A percentile compares a stretch with the other conserved stretches of the same genome.
Conservation (phyloP, 2,113 vertebrate genomes). For the Bos indicus region DNA sequence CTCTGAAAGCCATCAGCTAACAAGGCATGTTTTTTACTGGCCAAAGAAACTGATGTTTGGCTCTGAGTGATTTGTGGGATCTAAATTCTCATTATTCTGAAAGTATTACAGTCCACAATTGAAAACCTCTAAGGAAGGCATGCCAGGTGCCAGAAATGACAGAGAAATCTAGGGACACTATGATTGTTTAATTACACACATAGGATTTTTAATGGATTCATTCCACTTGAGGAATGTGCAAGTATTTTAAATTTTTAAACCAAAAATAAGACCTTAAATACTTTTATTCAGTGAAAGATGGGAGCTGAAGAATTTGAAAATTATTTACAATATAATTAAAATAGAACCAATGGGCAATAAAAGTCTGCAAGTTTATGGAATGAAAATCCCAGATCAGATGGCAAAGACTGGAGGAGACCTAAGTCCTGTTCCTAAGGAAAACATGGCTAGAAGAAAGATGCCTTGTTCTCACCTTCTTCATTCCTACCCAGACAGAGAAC, state of each 20-base stretch:
- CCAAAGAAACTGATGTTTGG: constrained; percentile 66
- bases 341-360: not conserved
- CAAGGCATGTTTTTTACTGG: constrained; percentile 63
- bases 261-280: constrained; percentile 43
- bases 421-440: not conserved
- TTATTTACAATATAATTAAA: constrained; percentile 7
- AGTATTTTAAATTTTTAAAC: constrained; percentile 43
- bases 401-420: not conserved
- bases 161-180: constrained; percentile 48
- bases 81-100: constrained; percentile 68
- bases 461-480: not conserved
- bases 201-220: constrained; percentile 49
- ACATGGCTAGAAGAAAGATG: not conserved
- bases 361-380: not conserved
- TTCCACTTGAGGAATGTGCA: constrained; percentile 39
- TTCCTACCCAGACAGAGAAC: not conserved
- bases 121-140: constrained; percentile 58
- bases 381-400: not conserved
- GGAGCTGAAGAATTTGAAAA: constrained; percentile 12
- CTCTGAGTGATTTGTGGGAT: constrained; percentile 64
- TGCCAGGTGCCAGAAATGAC: constrained; percentile 55
- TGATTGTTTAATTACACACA: constrained; percentile 62
- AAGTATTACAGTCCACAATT: constrained; percentile 52
- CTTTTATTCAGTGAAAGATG: not conserved
- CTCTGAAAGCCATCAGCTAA: constrained; percentile 67